A percentile compares a stretch with the other conserved stretches of the same genome.
These are phyloP conservation scores for Drymodes brunneopygia DNA, from an alignment of 2,113 vertebrate species.

Conservation along the genomic window DNA sequence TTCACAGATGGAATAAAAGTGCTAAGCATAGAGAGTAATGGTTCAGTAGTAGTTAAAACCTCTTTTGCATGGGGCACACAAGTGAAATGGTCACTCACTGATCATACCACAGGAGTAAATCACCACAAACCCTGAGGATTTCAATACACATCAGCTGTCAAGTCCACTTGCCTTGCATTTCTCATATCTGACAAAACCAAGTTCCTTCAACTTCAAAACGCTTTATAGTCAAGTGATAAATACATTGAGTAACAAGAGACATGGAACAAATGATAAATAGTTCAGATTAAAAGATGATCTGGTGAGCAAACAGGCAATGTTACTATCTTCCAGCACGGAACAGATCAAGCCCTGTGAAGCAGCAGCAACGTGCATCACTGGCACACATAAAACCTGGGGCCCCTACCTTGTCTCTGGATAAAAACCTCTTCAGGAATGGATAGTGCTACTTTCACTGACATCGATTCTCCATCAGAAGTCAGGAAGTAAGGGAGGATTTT, in stretches of 20 bases:
- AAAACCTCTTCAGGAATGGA: neutral
- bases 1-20: neutral
- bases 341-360: neutral
- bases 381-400: neutral
- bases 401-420: neutral
- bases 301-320: neutral
- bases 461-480: neutral
- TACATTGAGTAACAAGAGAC: neutral
- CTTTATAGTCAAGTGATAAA: neutral
- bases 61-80: neutral
- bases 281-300: neutral
- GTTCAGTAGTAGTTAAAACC: neutral
- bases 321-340: neutral
- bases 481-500: neutral
- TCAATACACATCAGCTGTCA: rapidly evolving
- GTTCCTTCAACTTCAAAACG: neutral
- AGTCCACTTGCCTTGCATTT: neutral
- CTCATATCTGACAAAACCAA: neutral
- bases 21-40: neutral
- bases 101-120: neutral
- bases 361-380: rapidly evolving
- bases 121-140: neutral
- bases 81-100: neutral
- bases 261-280: neutral
- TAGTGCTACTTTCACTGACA: neutral